Evolutionary conservation across 2,888 invertebrate genomes (phyloP), one percentile per base, ranked within the genome.

Genomic region (Eledona agricola): DNA sequence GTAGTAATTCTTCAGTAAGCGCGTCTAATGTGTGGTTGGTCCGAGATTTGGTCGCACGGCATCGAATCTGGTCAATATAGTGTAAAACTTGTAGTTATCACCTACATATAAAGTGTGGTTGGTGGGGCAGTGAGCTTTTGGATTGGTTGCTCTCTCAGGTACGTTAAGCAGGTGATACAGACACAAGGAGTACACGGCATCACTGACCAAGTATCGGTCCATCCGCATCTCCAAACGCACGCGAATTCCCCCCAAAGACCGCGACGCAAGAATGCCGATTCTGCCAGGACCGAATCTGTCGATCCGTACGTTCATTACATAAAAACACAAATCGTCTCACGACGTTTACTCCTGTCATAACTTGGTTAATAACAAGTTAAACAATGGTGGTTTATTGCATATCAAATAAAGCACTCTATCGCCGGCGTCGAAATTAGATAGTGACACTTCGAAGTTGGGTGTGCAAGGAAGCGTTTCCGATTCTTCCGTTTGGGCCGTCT

Each of bases 81-180:
- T 54, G 40, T 55, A 61, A 52, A 46, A 51, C 40, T 58, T 52
- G 58, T 64, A 65, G 66, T 68, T 68, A 68, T 66, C 65, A 66
- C 63, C 64, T 59, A 63, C 62, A 64, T 63, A 57, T 42, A 53
- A 52, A 58, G 45, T 45, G 51, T 57, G 55, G 55, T 50, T 52
- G 59, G 66, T 59, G 66, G 66, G 64, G 61, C 50, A 51, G 26
- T 38, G 50, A 46, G 47, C 40, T 54, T 50, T 50, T 47, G 51
- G 55, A 68, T 68, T 68, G 68, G 68, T 55, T 55, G 57, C 54
- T 61, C 64, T 59, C 53, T 64, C 67, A 71, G 68, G 71, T 70
- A 64, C 63, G 65, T 60, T 62, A 63, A 63, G 65, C 67, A 71
- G 71, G 71, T 71, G 71, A 70, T 67, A 66, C 64, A 65, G 65